Conservation (phyloP, 2,797 vertebrate genomes). For the Acanthiza pusilla region DNA sequence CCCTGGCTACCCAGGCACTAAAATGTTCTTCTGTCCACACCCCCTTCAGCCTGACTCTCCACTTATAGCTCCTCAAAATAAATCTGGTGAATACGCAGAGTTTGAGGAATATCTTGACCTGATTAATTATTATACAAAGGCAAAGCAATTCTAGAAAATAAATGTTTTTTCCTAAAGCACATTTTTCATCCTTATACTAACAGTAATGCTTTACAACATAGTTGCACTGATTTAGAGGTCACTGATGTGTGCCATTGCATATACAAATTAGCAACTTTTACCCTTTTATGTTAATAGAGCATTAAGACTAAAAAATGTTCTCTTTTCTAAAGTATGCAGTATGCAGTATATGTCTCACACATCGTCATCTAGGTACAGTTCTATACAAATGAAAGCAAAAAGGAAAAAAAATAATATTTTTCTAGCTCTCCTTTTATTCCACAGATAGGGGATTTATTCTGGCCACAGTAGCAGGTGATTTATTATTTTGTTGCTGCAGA, state of each 20-base stretch:
- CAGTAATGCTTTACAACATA: background rate
- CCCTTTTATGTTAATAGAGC: background rate
- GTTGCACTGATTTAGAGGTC: background rate
- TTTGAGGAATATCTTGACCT: background rate
- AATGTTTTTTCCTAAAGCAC: background rate
- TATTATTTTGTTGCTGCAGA: constrained; percentile 63
- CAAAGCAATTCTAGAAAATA: background rate
- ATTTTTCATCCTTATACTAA: background rate
- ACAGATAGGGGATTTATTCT: constrained; percentile 34
- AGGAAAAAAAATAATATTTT: background rate
- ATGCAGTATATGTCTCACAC: background rate
- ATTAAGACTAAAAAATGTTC: background rate
- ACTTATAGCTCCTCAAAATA: background rate
- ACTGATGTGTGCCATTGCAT: background rate
- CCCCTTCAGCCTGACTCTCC: background rate
- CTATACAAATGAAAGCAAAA: constrained; percentile 4
- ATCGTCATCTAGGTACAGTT: background rate
- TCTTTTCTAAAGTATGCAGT: background rate
- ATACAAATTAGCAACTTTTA: background rate
- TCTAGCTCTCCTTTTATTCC: background rate
- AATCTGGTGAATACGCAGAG: background rate
- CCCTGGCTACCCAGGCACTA: background rate
- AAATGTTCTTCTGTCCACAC: background rate
- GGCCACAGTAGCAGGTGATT: constrained; percentile 49
- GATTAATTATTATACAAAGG: background rate